Conservation (phyloP, 2,888 invertebrate genomes). For the Hypercompe scribonia region DNA sequence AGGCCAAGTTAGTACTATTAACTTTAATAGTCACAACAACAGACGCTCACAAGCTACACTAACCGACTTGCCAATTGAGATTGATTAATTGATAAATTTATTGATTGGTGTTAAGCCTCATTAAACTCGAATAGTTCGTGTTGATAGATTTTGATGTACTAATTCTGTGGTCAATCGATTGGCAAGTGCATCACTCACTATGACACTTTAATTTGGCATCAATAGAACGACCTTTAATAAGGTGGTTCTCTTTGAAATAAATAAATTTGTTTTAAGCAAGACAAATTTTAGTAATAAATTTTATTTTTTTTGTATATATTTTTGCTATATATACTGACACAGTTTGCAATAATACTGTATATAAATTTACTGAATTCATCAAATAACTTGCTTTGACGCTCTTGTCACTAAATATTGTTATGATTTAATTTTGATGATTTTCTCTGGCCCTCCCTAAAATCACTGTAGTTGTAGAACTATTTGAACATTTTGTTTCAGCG, state of each 20-base stretch:
- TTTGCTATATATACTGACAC: constrained; percentile 29
- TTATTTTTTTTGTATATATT: constrained; percentile 41
- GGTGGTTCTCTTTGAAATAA: constrained; percentile 29
- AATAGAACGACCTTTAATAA: constrained; percentile 49
- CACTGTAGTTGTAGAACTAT: constrained; percentile 57
- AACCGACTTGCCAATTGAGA: constrained; percentile 57
- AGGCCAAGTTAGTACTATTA: constrained; percentile 93
- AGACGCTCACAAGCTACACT: constrained; percentile 54
- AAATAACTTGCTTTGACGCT: constrained; percentile 39
- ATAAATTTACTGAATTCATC: constrained; percentile 38
- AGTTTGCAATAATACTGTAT: constrained; percentile 51
- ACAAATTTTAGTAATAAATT: constrained; percentile 22
- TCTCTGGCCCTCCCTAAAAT: constrained; percentile 25
- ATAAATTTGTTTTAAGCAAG: constrained; percentile 12
- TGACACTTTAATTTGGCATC: constrained; percentile 60
- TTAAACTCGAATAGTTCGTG: constrained; percentile 50
- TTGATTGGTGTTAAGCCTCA: constrained; percentile 28
- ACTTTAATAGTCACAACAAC: constrained; percentile 17
- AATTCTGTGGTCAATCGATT: constrained; percentile 58
- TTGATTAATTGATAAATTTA: constrained; percentile 24
- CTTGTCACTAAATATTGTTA: constrained; percentile 40
- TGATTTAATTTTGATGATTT: constrained; percentile 18
- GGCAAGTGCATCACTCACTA: constrained; percentile 61
- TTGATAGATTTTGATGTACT: constrained; percentile 51
- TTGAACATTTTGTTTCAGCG: constrained; percentile 80